Base-by-base conservation (phyloP, 2,797 vertebrate species). In the Euphonia xanthogaster region DNA sequence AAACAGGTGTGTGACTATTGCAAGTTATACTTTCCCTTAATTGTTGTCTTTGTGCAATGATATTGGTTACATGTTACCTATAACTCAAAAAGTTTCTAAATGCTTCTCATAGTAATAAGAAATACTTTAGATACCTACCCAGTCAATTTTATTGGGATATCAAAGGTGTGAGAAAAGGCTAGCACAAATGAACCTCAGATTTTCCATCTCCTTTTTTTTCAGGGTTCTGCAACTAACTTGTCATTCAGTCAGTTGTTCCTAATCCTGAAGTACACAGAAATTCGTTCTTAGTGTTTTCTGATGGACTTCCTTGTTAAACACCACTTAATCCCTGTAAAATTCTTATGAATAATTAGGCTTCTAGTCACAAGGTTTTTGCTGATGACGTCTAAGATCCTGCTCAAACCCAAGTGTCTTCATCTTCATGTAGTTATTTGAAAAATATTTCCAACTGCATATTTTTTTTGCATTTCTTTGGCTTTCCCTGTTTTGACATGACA, bases 231-330 rank as follows among this genome's bases (percentile, higher is more conserved):
- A n/a, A 42, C 30, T 60, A 37, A 45, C n/a, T 47, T 77, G 33
- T 48, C 33, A 33, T 68, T 51, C 61, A 42, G 19, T 71, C 31
- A 94, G 40, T 94, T 94, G 10, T 93, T 92, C 61, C 61, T 79
- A 95, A 90, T 82, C 55, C 62, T 86, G 88, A 60, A 93, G 33
- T 85, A 94, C 33, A 93, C 2, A 19, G 44, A 96, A 87, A 80
- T 71, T 86, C 72, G 86, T 95, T 93, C n/a, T 50, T 5, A 7
- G 4, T 53, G 48, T 94, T 97, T 97, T 93, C 79, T 91, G 70
- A 73, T 89, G 31, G 67, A 23, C 15, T 88, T 70, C 6, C 21
- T 76, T 63, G 35, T 72, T 90, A 90, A 96, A 94, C 42, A 75
- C 13, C 61, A 89, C 71, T 79, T 90, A 93, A 96, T 84, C 61